A percentile compares a stretch with the other conserved stretches of the same genome.
Evolutionary conservation across 2,797 vertebrate genomes (phyloP).

Genomic region (Fistularia tabacaria): DNA sequence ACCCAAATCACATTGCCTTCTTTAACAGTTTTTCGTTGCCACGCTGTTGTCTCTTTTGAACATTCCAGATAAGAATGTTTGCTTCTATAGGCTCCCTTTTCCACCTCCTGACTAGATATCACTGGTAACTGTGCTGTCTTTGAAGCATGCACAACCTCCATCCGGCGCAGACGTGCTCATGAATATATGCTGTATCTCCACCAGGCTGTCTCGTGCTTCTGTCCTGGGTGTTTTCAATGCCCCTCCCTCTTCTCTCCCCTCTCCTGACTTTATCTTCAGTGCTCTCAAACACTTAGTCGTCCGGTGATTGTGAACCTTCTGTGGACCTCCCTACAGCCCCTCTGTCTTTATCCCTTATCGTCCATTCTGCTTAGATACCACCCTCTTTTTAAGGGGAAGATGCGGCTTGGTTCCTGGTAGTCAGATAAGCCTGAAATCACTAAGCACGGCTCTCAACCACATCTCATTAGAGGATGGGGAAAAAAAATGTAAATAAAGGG

Average conservation of each 20-base stretch:
- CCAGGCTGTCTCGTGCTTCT: constrained; percentile 7
- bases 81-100: constrained; percentile 24
- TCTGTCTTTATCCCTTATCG: constrained; percentile 43
- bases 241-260: constrained; percentile 10
- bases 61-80: constrained; percentile 22
- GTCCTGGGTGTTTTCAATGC: constrained; percentile 19
- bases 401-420: constrained; percentile 46
- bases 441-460: constrained; percentile 36
- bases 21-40: no score
- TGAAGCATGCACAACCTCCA: constrained; percentile 38
- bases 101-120: constrained; percentile 23
- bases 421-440: constrained; percentile 54
- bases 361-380: constrained; percentile 36
- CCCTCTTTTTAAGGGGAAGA: constrained; percentile 51
- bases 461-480: constrained; percentile 51
- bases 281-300: constrained; percentile 24
- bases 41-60: neutral
- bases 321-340: constrained; percentile 19
- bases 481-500: constrained; percentile 3
- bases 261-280: constrained; percentile 28
- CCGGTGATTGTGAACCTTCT: constrained; percentile 48
- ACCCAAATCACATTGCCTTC: no score
- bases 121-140: constrained; percentile 41
- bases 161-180: constrained; percentile 33
- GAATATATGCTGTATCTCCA: constrained; percentile 44